phyloP scores from a whole-genome alignment of 2,888 invertebrate genomes.

The Meghimatium bilineatum region DNA sequence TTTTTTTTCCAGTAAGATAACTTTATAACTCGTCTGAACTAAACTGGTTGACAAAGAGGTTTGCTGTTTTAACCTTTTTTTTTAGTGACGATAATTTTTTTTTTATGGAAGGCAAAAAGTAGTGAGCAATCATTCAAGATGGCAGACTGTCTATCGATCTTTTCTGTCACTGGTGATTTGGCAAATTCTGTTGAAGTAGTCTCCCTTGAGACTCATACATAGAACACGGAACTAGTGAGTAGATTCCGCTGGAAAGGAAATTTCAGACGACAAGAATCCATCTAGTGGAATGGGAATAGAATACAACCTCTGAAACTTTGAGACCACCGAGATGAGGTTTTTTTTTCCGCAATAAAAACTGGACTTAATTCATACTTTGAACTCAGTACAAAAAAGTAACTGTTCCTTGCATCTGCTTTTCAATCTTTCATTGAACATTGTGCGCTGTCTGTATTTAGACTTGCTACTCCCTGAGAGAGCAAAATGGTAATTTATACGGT shows the following conservation, averaged over 20 bases:
- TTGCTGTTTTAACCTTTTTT: constrained; percentile 5
- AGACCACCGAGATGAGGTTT: background rate
- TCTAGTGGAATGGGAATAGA: constrained; percentile 23
- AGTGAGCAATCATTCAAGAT: constrained; percentile 8
- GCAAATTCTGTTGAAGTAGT: constrained; percentile 39
- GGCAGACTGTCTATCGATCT: constrained; percentile 41
- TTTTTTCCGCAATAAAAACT: background rate
- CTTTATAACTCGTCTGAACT: background rate
- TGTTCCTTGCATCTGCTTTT: background rate
- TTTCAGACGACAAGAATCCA: background rate
- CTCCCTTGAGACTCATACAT: constrained; percentile 30
- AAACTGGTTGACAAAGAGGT: background rate
- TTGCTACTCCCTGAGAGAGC: background rate
- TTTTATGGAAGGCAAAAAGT: constrained; percentile 1
- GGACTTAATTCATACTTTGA: background rate
- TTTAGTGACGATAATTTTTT: constrained; percentile 7
- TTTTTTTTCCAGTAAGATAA: background rate
- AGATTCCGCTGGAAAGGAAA: background rate
- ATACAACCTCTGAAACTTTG: background rate
- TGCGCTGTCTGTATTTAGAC: background rate
- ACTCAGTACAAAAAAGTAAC: background rate
- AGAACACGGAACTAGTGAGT: background rate
- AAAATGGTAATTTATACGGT: background rate
- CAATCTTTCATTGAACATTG: background rate
- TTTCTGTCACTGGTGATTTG: constrained; percentile 32